Base-by-base conservation (phyloP, 2,797 vertebrate species). In the Leptodactylus fallax region DNA sequence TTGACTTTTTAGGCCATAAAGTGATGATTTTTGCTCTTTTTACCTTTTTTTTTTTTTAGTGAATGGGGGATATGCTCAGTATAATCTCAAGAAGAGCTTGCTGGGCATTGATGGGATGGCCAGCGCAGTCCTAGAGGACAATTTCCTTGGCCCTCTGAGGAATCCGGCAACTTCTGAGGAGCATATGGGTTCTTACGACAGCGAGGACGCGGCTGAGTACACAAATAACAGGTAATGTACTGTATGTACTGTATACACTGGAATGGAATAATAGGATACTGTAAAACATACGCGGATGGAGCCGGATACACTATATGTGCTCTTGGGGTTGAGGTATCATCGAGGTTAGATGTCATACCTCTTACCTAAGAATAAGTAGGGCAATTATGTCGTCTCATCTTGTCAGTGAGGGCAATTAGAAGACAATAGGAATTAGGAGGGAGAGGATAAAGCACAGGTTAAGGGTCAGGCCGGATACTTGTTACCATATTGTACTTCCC, bases 381-480 rank as follows among this genome's bases (percentile, higher is more conserved):
- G 89, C 91, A 80, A 88, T 80, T 88, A 85, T 79, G 53, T 65
- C 60, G 76, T 60, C 67, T 80, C 74, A 63, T 85, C 76, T 79
- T 93, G 90, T 93, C 93, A 90, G 76, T 92, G 88, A 91, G 81
- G 60, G 92, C 85, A 91, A 92, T 94, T 94, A 92, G 79, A 90
- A 92, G 91, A 93, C 92, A 93, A 93, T 92, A 92, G 91, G 92
- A 94, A 93, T 93, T 94, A 93, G 86, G 83, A 85, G 63, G 89
- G 60, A 90, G 93, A 94, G 96, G 94, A 96, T 96, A 97, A 94
- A 94, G 90, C 90, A 92, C 84, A 92, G 94, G 94, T 94, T 93
- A 94, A 92, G 91, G 93, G 90, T 92, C 92, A 95, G 95, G 96
- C 96, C 96, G 96, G 95, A 96, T 98, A 96, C 96, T 96, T 95